These are phyloP conservation scores for Drosophila seclusa DNA, from an alignment of 2,888 invertebrate genomes.

Conservation along the genomic window DNA sequence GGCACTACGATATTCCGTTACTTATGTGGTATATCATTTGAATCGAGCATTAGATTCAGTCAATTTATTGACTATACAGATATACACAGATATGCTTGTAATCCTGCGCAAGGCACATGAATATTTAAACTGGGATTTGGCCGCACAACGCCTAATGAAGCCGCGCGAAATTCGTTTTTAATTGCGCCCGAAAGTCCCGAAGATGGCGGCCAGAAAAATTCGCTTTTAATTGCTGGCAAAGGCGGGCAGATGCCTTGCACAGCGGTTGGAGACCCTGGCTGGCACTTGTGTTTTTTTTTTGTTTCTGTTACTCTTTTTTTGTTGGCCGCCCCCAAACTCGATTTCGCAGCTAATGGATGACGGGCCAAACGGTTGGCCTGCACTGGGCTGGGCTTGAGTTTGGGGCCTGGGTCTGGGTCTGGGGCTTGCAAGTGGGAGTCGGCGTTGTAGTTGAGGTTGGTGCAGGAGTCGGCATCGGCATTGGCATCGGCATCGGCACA, in stretches of 20 bases:
- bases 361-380: conserved; percentile 54
- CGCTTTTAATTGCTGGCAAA: conserved; percentile 76
- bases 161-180: conserved; percentile 81
- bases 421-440: conserved; percentile 9
- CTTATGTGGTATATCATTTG: conserved; percentile 41
- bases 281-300: conserved; percentile 71
- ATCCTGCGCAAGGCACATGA: conserved; percentile 56
- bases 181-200: conserved; percentile 75
- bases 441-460: background rate
- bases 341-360: conserved; percentile 77
- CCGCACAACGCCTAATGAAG: conserved; percentile 70
- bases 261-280: conserved; percentile 26
- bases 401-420: conserved; percentile 18
- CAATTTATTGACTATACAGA: conserved; percentile 4
- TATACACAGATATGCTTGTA: conserved; percentile 17
- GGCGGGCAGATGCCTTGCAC: conserved; percentile 27
- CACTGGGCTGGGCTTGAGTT: conserved; percentile 21
- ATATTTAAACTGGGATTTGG: conserved; percentile 66
- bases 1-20: conserved; percentile 32
- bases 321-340: conserved; percentile 65
- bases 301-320: conserved; percentile 38
- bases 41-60: conserved; percentile 33
- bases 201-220: conserved; percentile 79
- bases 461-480: conserved; percentile 13
- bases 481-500: conserved; percentile 66